Evolutionary conservation across 2,113 vertebrate species (phyloP).

Genomic region (Corythoichthys haematopterus): DNA sequence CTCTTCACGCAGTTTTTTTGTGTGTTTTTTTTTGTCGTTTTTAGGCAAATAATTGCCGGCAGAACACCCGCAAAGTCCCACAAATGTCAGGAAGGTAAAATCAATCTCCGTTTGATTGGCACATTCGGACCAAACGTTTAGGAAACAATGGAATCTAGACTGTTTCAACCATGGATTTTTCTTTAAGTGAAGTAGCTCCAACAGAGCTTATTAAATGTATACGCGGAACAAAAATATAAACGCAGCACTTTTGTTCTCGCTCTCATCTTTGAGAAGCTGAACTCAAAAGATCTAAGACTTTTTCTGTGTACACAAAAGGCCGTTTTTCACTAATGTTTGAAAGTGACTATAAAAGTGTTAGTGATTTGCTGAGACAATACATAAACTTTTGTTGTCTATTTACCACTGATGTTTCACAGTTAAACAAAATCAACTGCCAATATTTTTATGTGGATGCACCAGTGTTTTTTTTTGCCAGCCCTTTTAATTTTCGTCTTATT

Average conservation of each 20-base stretch:
- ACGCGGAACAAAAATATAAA: neutral
- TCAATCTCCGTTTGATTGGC: neutral
- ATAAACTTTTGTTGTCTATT: too few species aligned
- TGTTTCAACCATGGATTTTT: neutral
- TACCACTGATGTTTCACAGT: too few species aligned
- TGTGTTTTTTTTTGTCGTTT: neutral
- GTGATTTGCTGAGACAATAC: too few species aligned
- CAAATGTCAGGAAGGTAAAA: neutral
- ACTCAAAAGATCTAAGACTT: too few species aligned
- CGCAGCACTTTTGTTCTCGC: neutral
- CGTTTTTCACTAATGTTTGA: too few species aligned
- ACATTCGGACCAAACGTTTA: neutral
- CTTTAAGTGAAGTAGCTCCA: neutral
- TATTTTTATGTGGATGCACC: too few species aligned
- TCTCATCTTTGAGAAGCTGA: too few species aligned
- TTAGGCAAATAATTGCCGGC: neutral
- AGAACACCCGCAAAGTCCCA: neutral
- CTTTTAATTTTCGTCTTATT: too few species aligned
- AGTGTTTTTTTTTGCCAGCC: too few species aligned
- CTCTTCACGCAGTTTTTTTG: conserved; percentile 8
- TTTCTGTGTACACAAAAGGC: too few species aligned
- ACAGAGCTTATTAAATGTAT: neutral
- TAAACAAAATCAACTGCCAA: too few species aligned
- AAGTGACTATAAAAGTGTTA: too few species aligned
- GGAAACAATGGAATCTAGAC: neutral